Evolutionary conservation across 2,888 invertebrate species (phyloP).

Genomic region (Drosophila tripunctata): DNA sequence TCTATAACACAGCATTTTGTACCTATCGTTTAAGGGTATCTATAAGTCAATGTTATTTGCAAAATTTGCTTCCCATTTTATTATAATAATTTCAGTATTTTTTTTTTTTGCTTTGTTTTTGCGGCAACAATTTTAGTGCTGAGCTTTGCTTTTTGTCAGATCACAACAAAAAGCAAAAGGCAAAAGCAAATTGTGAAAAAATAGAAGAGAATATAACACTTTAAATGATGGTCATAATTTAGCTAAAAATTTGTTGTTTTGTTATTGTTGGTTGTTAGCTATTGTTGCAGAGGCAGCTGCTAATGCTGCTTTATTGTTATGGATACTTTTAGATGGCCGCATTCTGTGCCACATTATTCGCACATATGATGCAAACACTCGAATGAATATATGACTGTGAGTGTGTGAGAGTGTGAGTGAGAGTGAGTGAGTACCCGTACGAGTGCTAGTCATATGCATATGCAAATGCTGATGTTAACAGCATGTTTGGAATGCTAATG

Average conservation of each 20-base stretch:
- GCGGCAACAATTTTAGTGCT: constrained; percentile 68
- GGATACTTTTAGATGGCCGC: constrained; percentile 47
- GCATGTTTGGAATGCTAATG: constrained; percentile 67
- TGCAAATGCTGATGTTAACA: constrained; percentile 75
- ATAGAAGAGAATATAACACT: constrained; percentile 41
- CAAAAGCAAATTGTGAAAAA: background rate
- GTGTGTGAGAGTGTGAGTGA: constrained; percentile 1
- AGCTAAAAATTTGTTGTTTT: constrained; percentile 63
- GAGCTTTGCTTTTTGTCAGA: constrained; percentile 60
- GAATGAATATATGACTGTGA: constrained; percentile 19
- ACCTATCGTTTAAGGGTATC: constrained; percentile 32
- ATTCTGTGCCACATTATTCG: constrained; percentile 44
- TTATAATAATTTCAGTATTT: constrained; percentile 40
- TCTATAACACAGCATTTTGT: too few relatives aligned
- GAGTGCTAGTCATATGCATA: constrained; percentile 56
- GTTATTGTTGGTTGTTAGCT: constrained; percentile 20
- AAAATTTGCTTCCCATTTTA: constrained; percentile 18
- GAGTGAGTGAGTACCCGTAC: constrained; percentile 3
- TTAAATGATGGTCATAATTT: constrained; percentile 75
- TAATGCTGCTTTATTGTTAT: constrained; percentile 75
- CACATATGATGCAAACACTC: constrained; percentile 54
- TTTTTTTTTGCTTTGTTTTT: constrained; percentile 63
- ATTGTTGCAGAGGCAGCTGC: constrained; percentile 54
- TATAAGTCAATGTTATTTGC: background rate
- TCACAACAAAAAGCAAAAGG: constrained; percentile 7